Percentiles rank a stretch among this genome's conserved stretches.
phyloP scores from a whole-genome alignment of 2,888 invertebrate species.

The Spodoptera picta region DNA sequence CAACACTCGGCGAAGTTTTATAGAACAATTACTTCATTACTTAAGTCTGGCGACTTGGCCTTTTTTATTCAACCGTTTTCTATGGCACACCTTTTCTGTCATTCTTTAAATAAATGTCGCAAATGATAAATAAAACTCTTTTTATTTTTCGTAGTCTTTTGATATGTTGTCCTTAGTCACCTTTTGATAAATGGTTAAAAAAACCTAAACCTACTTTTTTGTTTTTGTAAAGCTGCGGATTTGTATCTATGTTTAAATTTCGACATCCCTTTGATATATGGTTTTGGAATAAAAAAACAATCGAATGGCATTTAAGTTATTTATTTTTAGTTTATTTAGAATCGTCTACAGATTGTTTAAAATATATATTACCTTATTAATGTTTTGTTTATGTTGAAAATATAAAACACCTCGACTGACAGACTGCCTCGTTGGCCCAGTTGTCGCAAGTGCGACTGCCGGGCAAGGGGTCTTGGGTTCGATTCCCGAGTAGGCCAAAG shows the following conservation, averaged over 20 bases:
- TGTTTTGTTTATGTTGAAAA: no score
- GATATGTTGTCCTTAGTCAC: conserved; percentile 5
- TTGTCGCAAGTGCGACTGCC: no score
- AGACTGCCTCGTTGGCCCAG: no score
- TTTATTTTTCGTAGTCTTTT: conserved; percentile 11
- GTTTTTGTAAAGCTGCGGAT: conserved; percentile 1
- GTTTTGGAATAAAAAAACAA: conserved; percentile 20
- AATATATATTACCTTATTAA: no score
- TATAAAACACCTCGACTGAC: no score
- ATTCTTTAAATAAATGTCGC: conserved; percentile 2
- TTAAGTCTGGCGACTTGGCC: conserved; percentile 37
- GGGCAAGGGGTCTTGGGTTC: no score
- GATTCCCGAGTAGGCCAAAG: no score
- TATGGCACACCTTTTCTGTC: conserved; percentile 18
- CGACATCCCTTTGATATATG: conserved; percentile 22
- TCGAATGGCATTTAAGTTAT: conserved; percentile 1
- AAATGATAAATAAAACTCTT: conserved; percentile 4
- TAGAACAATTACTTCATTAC: conserved; percentile 48
- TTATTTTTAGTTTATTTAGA: conserved; percentile 9
- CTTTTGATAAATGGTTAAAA: conserved; percentile 2
- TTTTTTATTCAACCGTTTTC: conserved; percentile 21
- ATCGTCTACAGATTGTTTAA: background rate
- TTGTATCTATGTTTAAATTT: conserved; percentile 3
- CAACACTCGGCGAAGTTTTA: conserved; percentile 22
- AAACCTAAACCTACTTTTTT: background rate